Base-by-base conservation (phyloP, 2,888 invertebrate species). In the Seira sanloemensis region DNA sequence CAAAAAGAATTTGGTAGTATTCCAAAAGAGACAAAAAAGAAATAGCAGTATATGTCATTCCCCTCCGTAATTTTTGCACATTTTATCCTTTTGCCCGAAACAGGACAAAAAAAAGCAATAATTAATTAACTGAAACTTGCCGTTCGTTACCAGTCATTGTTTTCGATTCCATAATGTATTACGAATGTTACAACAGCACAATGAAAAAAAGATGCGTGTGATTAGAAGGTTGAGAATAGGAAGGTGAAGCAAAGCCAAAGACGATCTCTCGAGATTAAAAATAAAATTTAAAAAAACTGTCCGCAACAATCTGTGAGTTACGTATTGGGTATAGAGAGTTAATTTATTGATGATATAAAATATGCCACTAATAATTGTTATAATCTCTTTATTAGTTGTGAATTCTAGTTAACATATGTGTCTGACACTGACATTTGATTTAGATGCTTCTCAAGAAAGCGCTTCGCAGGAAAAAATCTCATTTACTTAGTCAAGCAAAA, bases 191-290 rank as follows among this genome's bases (percentile, higher is more conserved):
- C 37, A 37, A 37, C 37, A 58, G 58, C 58, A 58, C 58, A 58
- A 58, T 58, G 58, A 58, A 58, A 58, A 58, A 37, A 37, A 7
- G 16, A 58, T 16, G 58, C 58, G 58, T 58, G 58, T 58, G 58
- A 58, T 58, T 18, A 58, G 4, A 37, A 12, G 58, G 5, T 58
- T 58, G 5, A 12, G 58, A 58, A 12, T 37, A n/a, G n/a, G 37
- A 58, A 18, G 58, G 5, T 58, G 58, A 58, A 58, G 58, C 58
- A 65, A 76, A 71, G 84, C 84, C 84, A 84, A 84, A 79, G 76
- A 84, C 84, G 84, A 84, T 84, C 84, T 84, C 79, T 37, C 37
- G 84, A 84, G 84, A 84, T 84, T 79, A 84, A 58, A 75, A 21
- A 79, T 79, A 84, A 58, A 75, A 21, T 19, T 65, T 19, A 27